Evolutionary conservation across 1,140 invertebrate species (phyloP), one percentile per base, ranked within the genome.

Genomic region (Probaryconus sp.): DNA sequence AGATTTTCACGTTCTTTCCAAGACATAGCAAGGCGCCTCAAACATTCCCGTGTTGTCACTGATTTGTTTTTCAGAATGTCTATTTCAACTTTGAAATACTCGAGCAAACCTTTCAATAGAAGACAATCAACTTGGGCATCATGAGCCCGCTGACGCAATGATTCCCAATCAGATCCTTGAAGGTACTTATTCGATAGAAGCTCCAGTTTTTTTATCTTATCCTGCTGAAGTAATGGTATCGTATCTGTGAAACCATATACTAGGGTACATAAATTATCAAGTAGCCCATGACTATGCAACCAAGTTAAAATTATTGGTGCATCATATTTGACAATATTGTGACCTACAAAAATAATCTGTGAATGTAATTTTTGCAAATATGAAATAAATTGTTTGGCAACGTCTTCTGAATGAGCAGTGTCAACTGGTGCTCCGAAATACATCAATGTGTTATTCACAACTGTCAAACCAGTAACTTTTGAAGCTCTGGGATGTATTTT

Each of bases 141-240:
- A 17, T 55, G 51, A 40, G 51, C 16, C n/a, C 26, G n/a, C 9
- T 21, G 5, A 14, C 9, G 20, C 16, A 55, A 9, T 40, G 10
- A 5, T 16, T 55, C n/a, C 51, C 51, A 55, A 4, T 38, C 18
- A 2, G 17, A 9, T 2, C 33, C 17, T 40, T 5, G 24, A 9
- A 55, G 20, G 16, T 53, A 53, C 6, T 9, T 24, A n/a, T 55
- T 38, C 24, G 51, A n/a, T 3, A 40, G 14, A 21, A 11, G 7
- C 2, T 55, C 51, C 7, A 40, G 18, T 20, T 38, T 38, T 28
- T 9, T 5, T 5, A 55, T 13, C 18, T 55, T 55, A 3, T 35
- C 51, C 40, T 55, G 51, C 21, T 28, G 17, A 10, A 55, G 7
- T 13, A 55, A 3, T 5, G 51, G 51, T 9, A 55, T 55, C 9